phyloP scores from a whole-genome alignment of 2,888 invertebrate genomes.

The Apeira syringaria region DNA sequence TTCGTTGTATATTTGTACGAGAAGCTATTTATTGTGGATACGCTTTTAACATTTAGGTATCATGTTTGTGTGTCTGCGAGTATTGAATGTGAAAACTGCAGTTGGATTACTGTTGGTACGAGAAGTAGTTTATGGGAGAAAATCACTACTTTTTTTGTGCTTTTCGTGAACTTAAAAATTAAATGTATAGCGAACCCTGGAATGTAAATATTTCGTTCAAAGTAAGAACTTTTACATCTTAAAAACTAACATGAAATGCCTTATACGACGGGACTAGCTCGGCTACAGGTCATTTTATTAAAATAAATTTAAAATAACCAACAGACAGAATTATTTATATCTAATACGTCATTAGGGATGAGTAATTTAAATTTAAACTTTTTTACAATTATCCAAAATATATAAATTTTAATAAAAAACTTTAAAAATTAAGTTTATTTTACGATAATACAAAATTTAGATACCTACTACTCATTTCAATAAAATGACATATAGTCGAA shows the following conservation, averaged over 20 bases:
- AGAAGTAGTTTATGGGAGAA: slow-evolving; percentile 10
- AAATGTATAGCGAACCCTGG: slow-evolving; percentile 62
- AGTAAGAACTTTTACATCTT: slow-evolving; percentile 59
- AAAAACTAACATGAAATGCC: slow-evolving; percentile 74
- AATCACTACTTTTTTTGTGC: slow-evolving; percentile 61
- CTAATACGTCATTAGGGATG: slow-evolving; percentile 15
- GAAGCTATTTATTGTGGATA: too few species aligned
- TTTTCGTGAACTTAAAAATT: slow-evolving; percentile 53
- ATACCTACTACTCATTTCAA: slow-evolving; percentile 43
- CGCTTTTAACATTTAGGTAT: too few species aligned
- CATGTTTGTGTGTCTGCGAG: not conserved
- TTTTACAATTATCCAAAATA: slow-evolving; percentile 5
- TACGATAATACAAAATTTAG: slow-evolving; percentile 9
- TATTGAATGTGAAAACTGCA: not conserved
- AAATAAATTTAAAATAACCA: slow-evolving; percentile 33
- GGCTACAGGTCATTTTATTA: slow-evolving; percentile 62
- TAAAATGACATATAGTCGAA: slow-evolving; percentile 69
- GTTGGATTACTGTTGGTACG: not conserved
- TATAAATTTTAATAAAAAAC: too few species aligned
- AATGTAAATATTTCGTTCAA: slow-evolving; percentile 76
- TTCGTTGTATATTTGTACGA: too few species aligned
- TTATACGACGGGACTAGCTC: slow-evolving; percentile 76
- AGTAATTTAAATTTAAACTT: too few species aligned
- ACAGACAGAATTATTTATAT: slow-evolving; percentile 13
- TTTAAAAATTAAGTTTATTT: not conserved